These are phyloP conservation scores for Argyresthia albistria DNA, from an alignment of 2,888 invertebrate species.

Conservation along the genomic window DNA sequence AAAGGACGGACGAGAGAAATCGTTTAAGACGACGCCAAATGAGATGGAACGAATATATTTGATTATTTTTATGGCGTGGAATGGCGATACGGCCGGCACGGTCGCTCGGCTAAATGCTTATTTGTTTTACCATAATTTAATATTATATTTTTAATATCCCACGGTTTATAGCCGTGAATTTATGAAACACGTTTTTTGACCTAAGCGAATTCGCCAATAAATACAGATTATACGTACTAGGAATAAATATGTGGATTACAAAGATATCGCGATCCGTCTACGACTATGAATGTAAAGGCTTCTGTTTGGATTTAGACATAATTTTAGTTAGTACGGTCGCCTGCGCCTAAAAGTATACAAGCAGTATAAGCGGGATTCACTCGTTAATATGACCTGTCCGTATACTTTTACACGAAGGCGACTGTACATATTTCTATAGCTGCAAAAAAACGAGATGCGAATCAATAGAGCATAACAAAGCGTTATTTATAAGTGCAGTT, in stretches of 20 bases:
- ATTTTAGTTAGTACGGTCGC: too few species aligned
- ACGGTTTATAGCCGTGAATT: slow-evolving; percentile 27
- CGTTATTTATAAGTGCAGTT: slow-evolving; percentile 52
- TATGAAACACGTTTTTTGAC: slow-evolving; percentile 9
- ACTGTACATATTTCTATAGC: slow-evolving; percentile 52
- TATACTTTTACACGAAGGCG: too few species aligned
- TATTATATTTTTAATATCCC: slow-evolving; percentile 40
- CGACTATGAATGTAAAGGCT: too few species aligned
- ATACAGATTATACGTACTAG: not conserved
- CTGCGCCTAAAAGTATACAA: too few species aligned
- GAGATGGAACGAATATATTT: slow-evolving; percentile 72
- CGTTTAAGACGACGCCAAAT: slow-evolving; percentile 71
- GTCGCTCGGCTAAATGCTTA: slow-evolving; percentile 53
- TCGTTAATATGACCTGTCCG: too few species aligned
- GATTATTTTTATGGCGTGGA: slow-evolving; percentile 69
- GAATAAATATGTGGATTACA: too few species aligned
- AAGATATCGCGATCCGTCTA: too few species aligned
- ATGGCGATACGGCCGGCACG: slow-evolving; percentile 52
- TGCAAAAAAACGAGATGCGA: slow-evolving; percentile 44
- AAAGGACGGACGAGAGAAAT: slow-evolving; percentile 71
- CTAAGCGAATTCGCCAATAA: slow-evolving; percentile 8
- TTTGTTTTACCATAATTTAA: slow-evolving; percentile 63
- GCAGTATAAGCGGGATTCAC: too few species aligned
- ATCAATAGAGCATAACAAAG: slow-evolving; percentile 39
- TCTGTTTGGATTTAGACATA: too few species aligned